phyloP scores from a whole-genome alignment of 2,888 invertebrate genomes.

The Ceriagrion tenellum region DNA sequence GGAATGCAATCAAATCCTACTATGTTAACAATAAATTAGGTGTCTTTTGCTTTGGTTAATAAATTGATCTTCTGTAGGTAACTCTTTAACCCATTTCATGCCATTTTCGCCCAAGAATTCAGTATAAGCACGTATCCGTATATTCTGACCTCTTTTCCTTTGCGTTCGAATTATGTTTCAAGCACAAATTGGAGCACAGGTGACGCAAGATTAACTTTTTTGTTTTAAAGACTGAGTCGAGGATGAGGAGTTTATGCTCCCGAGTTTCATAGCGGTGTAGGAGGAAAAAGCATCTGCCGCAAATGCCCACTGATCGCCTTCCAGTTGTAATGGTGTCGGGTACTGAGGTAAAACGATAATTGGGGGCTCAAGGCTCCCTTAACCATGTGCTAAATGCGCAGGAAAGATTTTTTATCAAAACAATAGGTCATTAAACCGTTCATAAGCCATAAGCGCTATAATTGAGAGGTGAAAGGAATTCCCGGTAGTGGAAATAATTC shows the following conservation, averaged over 20 bases:
- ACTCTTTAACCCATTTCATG: not conserved
- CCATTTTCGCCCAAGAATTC: not conserved
- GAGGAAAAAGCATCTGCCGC: not conserved
- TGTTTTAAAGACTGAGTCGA: not conserved
- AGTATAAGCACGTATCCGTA: not conserved
- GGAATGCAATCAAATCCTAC: too few species aligned
- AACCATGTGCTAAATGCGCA: conserved; percentile 42
- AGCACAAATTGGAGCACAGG: not conserved
- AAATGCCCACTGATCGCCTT: not conserved
- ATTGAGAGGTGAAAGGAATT: conserved; percentile 42
- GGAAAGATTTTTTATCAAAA: conserved; percentile 21
- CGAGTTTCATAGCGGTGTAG: not conserved
- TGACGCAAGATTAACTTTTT: not conserved
- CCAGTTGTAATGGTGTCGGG: not conserved
- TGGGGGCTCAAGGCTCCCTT: conserved; percentile 17
- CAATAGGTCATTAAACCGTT: conserved; percentile 29
- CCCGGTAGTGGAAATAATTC: conserved; percentile 39
- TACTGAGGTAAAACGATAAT: conserved; percentile 24
- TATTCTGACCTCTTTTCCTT: not conserved
- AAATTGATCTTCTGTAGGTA: not conserved
- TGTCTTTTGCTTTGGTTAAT: not conserved
- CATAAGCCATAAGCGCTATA: conserved; percentile 15
- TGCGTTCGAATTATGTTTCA: not conserved
- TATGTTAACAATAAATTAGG: too few species aligned
- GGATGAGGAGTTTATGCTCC: not conserved